phyloP scores from a whole-genome alignment of 2,113 vertebrate species.

The Dicerorhinus sumatrensis region DNA sequence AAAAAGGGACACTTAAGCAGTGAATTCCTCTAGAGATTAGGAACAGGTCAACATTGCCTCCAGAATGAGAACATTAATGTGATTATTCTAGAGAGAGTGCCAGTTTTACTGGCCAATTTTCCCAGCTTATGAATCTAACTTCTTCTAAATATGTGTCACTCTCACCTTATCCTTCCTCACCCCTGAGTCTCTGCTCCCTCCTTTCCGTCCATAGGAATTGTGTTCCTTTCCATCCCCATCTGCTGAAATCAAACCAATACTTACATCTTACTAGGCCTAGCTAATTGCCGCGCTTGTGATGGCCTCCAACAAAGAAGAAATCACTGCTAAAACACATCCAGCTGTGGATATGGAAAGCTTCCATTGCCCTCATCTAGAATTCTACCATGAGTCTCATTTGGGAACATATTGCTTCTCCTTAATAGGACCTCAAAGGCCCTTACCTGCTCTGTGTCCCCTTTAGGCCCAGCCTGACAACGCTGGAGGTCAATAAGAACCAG shows the following conservation, averaged over 20 bases:
- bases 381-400: neutral
- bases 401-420: neutral
- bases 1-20: neutral
- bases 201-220: neutral
- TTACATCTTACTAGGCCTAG: neutral
- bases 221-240: neutral
- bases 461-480: neutral
- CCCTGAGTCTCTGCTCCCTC: neutral
- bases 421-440: neutral
- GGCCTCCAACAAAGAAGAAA: neutral
- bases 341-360: neutral
- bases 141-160: neutral
- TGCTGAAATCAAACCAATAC: neutral
- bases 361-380: neutral
- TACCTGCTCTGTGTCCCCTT: neutral
- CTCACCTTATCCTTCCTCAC: neutral
- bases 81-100: neutral
- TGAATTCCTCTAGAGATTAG: neutral
- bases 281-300: neutral
- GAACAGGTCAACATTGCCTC: neutral
- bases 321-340: neutral
- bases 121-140: neutral
- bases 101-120: neutral
- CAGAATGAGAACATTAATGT: neutral
- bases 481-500: neutral